Base-by-base conservation (phyloP, 2,888 invertebrate species). In the Diplazon laetatorius region DNA sequence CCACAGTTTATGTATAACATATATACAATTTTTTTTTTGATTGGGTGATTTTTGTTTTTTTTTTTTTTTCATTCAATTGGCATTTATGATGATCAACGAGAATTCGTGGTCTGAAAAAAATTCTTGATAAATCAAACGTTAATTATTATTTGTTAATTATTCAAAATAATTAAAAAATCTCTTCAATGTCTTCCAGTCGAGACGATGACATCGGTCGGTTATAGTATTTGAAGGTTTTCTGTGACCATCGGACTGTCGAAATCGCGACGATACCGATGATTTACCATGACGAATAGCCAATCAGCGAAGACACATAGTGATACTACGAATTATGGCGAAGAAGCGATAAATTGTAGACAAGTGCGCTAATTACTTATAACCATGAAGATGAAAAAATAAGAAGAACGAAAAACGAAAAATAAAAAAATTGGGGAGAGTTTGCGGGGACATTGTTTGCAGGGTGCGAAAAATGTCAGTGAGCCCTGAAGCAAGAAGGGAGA, bases 271-370 rank as follows among this genome's bases (percentile, higher is more conserved):
- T 37, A 35, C 35, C 39, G 60, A 70, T 60, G 18, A 66, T 66
- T 55, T 48, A 57, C 48, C 12, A 42, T 62, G 39, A 50, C 69
- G 52, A 72, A 52, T n/a, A 62, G 75, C 52, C 78, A 71, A 81
- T 69, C 74, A 78, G 78, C 80, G 79, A 82, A 82, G 80, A 85
- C 83, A 83, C 78, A 83, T 82, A 84, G 83, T 80, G 83, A 84
- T 85, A 79, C 63, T 83, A 80, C 35, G 46, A 65, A 69, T 78
- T 77, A 76, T 75, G 80, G 66, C 70, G 30, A 42, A 68, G 59
- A 50, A 20, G 60, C 44, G 66, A 72, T 30, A 12, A 42, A 76
- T 35, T 66, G 73, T 82, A 73, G 65, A 75, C 75, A 70, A 66
- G 72, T 71, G 66, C 63, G 68, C 76, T 65, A 76, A 76, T 69